Percentiles rank a stretch among this genome's conserved stretches.
These are phyloP conservation scores for Saccostrea echinata DNA, from an alignment of 1,140 invertebrate species.

Conservation along the genomic window DNA sequence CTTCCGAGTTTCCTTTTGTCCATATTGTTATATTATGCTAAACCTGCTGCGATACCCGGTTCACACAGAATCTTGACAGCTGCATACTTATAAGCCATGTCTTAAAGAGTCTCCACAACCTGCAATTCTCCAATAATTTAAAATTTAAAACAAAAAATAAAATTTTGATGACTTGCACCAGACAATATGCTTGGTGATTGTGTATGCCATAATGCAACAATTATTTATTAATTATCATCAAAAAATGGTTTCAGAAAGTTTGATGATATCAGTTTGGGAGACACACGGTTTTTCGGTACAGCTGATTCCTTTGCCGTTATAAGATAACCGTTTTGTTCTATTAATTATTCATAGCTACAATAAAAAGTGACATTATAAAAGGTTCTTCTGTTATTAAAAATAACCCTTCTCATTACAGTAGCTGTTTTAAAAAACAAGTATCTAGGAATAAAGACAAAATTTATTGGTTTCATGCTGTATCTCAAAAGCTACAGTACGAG, in stretches of 20 bases:
- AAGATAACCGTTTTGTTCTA: not conserved
- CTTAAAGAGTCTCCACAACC: not conserved
- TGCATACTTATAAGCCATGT: slow-evolving; percentile 17
- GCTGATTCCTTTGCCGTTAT: not conserved
- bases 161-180: not conserved
- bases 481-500: not conserved
- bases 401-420: not conserved
- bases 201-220: not conserved
- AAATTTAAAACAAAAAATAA: not conserved
- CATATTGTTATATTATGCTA: slow-evolving; percentile 65
- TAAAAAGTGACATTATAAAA: slow-evolving; percentile 22
- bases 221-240: slow-evolving; percentile 27
- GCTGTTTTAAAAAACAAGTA: not conserved
- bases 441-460: not conserved
- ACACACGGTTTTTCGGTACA: not conserved
- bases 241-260: not conserved
- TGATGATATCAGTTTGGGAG: slow-evolving; percentile 2
- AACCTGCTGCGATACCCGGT: slow-evolving; percentile 41
- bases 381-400: not conserved
- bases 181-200: not conserved
- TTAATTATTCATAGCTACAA: slow-evolving; percentile 20
- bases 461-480: not conserved
- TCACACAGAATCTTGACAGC: slow-evolving; percentile 36
- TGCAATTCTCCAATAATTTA: not conserved
- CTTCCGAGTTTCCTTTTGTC: slow-evolving; percentile 81